Evolutionary conservation across 2,113 vertebrate species (phyloP), one percentile per base, ranked within the genome.

Genomic region (Forbesichthys agassizii): DNA sequence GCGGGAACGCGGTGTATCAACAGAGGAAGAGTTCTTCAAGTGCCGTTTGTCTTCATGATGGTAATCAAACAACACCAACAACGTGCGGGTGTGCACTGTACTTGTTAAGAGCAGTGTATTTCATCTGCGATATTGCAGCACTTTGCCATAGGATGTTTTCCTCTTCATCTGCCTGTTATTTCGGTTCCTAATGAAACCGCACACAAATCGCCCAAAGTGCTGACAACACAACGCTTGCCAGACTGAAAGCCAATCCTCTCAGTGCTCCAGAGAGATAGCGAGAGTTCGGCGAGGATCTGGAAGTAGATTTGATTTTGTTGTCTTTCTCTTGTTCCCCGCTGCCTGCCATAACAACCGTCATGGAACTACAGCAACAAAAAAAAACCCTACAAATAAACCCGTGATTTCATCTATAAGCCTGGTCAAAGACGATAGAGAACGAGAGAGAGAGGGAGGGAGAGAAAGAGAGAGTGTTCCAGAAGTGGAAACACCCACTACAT

Each of bases 141-240:
- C 84, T 90, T 92, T 92, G 83, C 81, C 81, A 85, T 87, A 75
- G 64, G 58, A 83, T 89, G 80, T 87, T 90, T 88, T 83, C 84
- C 84, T 87, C 84, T 71, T 86, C 86, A 88, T 90, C 84, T 83
- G 74, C 62, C 76, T 89, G 82, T 87, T 89, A 89, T 91, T 91
- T 85, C 86, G 69, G 80, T 80, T 88, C 81, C 87, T 91, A 91
- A 92, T 92, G 89, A 93, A 92, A 92, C 88, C 87, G 84, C 82
- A 84, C 79, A 79, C 84, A 92, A 93, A 91, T 91, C 88, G 81
- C 75, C 84, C 85, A 92, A 91, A 91, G 87, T 91, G 90, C 92
- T 94, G 93, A 94, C 89, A 87, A 92, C 88, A 85, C 87, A 27
- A 86, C 85, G 86, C 88, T 83, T 33, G 67, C 48, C 77, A 79